Percentiles rank a stretch among this genome's conserved stretches.
These are phyloP conservation scores for Leuctra nigra DNA, from an alignment of 2,888 invertebrate species.

Conservation along the genomic window DNA sequence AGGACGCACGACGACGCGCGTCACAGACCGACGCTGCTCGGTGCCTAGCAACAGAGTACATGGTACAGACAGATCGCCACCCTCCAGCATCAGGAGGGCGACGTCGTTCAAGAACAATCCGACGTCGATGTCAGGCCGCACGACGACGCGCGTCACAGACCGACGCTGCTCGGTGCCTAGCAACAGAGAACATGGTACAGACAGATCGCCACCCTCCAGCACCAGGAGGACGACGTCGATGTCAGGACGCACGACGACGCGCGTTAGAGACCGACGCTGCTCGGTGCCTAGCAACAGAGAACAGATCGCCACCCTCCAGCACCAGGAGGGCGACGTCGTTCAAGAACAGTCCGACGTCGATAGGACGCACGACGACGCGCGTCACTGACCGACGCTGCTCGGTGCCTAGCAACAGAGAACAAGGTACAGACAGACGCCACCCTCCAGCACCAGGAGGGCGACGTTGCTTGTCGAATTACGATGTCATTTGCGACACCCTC, in stretches of 20 bases:
- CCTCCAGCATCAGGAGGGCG: conserved; percentile 33
- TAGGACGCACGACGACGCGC: conserved; percentile 27
- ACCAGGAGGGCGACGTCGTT: conserved; percentile 35
- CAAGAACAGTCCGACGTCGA: conserved; percentile 29
- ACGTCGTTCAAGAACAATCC: conserved; percentile 33
- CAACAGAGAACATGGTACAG: too few species aligned
- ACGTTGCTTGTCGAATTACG: too few species aligned
- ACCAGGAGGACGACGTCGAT: conserved; percentile 29
- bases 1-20: conserved; percentile 25
- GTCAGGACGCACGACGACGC: conserved; percentile 26
- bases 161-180: conserved; percentile 33
- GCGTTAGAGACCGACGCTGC: conserved; percentile 30
- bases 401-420: too few species aligned
- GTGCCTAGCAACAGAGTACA: conserved; percentile 27
- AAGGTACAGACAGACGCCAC: too few species aligned
- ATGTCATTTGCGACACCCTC: too few species aligned
- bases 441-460: conserved; percentile 33
- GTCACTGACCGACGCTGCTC: conserved; percentile 32
- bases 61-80: too few species aligned
- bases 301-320: too few species aligned
- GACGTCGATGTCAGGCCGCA: conserved; percentile 26
- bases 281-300: too few species aligned
- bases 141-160: conserved; percentile 28
- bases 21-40: conserved; percentile 31
- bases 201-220: too few species aligned